Evolutionary conservation across 2,888 invertebrate species (phyloP).

Genomic region (Dolomedes plantarius): DNA sequence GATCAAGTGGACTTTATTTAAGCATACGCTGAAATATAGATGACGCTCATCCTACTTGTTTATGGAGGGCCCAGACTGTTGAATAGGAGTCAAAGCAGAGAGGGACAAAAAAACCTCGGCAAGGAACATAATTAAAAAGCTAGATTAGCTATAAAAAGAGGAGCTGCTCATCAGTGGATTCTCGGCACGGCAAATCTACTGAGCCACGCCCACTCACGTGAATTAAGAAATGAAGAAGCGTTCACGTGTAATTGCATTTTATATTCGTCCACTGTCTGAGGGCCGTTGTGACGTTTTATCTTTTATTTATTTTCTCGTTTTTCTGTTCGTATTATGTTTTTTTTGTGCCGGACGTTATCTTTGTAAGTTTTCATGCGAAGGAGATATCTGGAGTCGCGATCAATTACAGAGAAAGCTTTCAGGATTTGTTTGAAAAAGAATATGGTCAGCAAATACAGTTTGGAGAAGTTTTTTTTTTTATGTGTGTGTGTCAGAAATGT

Average conservation of each 20-base stretch:
- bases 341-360: not conserved
- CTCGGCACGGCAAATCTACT: constrained; percentile 27
- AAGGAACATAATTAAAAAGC: constrained; percentile 59
- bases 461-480: not conserved
- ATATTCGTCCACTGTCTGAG: constrained; percentile 55
- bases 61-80: constrained; percentile 26
- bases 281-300: constrained; percentile 18
- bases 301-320: not conserved
- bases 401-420: constrained; percentile 45
- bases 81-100: not conserved
- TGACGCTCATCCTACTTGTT: constrained; percentile 46
- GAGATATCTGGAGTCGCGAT: constrained; percentile 21
- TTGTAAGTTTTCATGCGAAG: not conserved
- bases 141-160: constrained; percentile 58
- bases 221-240: constrained; percentile 64
- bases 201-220: constrained; percentile 49
- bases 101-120: constrained; percentile 16
- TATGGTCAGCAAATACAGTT: not conserved
- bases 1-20: constrained; percentile 37
- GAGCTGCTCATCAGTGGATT: constrained; percentile 47
- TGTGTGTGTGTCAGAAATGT: not conserved
- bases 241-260: constrained; percentile 61
- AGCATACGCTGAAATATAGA: constrained; percentile 53
- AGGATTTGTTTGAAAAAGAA: constrained; percentile 15
- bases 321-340: too few species aligned